A percentile compares a stretch with the other conserved stretches of the same genome.
These are phyloP conservation scores for Microctenopoma steveboyesi DNA, from an alignment of 2,797 vertebrate species.

Conservation along the genomic window DNA sequence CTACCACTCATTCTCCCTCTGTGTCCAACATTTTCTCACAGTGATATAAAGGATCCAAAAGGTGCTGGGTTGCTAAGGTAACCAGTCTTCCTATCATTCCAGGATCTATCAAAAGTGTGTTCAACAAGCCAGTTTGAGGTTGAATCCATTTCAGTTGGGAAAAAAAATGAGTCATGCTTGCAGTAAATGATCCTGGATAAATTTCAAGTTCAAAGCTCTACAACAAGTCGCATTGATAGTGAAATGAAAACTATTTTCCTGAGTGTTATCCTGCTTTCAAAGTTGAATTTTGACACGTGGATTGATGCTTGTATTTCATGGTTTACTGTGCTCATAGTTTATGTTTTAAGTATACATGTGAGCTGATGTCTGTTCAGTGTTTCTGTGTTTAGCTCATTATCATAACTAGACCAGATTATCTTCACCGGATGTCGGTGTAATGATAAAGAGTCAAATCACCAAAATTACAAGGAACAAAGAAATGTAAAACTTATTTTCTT, in stretches of 20 bases:
- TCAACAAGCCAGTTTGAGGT: conserved; percentile 52
- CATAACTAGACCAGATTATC: background rate
- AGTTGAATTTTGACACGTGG: background rate
- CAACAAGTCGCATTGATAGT: background rate
- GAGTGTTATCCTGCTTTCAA: conserved; percentile 1
- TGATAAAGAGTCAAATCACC: background rate
- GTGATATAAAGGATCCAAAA: conserved; percentile 52
- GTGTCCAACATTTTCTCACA: conserved; percentile 59
- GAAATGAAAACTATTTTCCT: background rate
- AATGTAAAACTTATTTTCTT: background rate
- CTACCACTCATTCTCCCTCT: conserved; percentile 20
- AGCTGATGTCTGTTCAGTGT: background rate
- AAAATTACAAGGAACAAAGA: background rate
- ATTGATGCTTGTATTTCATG: background rate
- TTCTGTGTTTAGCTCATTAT: too few species aligned
- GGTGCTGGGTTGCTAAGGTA: conserved; percentile 75
- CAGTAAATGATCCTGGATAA: conserved; percentile 21
- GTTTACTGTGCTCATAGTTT: background rate
- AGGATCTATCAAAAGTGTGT: conserved; percentile 47
- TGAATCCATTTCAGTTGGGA: conserved; percentile 37
- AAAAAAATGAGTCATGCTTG: conserved; percentile 11
- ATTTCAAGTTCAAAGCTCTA: conserved; percentile 18
- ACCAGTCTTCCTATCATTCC: conserved; percentile 60
- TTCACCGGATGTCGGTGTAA: background rate
- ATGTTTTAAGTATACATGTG: background rate